Base-by-base conservation (phyloP, 2,113 vertebrate genomes). In the Prionailurus bengalensis region DNA sequence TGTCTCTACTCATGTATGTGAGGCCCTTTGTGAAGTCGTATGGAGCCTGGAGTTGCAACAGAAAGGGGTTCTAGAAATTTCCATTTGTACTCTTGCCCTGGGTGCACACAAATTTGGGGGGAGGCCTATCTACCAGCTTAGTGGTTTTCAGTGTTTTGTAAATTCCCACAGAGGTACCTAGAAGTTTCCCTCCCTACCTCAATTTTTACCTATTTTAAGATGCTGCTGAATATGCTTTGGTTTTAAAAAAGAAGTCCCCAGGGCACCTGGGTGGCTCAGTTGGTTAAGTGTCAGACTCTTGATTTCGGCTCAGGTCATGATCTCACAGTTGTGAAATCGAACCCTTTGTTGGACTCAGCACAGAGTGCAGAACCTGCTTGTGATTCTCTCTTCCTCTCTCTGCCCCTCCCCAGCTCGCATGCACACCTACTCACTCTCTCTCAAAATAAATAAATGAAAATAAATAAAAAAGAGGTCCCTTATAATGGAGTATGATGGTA, bases 131-230 rank as follows among this genome's bases (percentile, higher is more conserved):
- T 36, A 42, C 51, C 71, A 93, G 42, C 27, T 21, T 48, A 15
- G 31, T 91, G 16, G 33, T 83, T 92, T 85, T 86, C 71, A 89
- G 27, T 86, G 25, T 55, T 63, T 63, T 88, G 21, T 80, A 81
- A 95, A 48, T 74, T 68, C 53, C 70, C 58, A 53, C 36, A 53
- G 73, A 90, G 36, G 12, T 42, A 16, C 79, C 61, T 61, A 36
- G 42, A 85, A 84, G 23, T 39, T 90, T 78, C 39, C 29, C 31
- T 88, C n/a, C n/a, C 12, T 58, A n/a, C 19, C 45, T 97, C 74
- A 74, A 23, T 4, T 81, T 92, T 93, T 53, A 53, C 63, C 14
- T 95, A 10, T 91, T 93, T 97, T 94, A 53, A 89, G 45, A 68
- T 33, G 0, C 39, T 65, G 94, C 23, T 55, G 39, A 92, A 21